These are phyloP conservation scores for Aphidius colemani DNA, from an alignment of 2,888 invertebrate genomes.

Conservation along the genomic window DNA sequence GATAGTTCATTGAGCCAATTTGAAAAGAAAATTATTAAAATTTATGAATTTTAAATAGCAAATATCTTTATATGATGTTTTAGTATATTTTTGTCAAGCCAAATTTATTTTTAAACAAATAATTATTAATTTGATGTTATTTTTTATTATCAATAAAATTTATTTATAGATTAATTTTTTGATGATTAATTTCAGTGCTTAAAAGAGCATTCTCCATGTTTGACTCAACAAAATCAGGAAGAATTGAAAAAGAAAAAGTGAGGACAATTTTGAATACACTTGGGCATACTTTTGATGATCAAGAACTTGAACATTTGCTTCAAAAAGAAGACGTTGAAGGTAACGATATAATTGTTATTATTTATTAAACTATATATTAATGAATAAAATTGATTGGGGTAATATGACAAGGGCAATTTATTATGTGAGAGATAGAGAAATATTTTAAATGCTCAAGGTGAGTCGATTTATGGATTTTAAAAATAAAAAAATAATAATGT, in stretches of 20 bases:
- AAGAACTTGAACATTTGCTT: conserved; percentile 76
- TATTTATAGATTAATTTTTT: conserved; percentile 15
- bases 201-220: conserved; percentile 84
- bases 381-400: no score
- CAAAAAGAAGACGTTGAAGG: conserved; percentile 77
- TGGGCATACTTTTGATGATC: conserved; percentile 79
- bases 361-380: background rate
- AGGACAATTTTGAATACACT: conserved; percentile 79
- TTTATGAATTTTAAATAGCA: conserved; percentile 3
- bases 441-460: conserved; percentile 10
- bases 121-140: conserved; percentile 19
- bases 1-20: background rate
- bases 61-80: conserved; percentile 27
- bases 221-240: conserved; percentile 78
- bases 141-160: conserved; percentile 26
- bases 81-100: conserved; percentile 23
- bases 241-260: conserved; percentile 80
- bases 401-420: conserved; percentile 28
- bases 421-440: conserved; percentile 21
- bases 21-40: background rate
- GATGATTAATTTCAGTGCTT: conserved; percentile 66
- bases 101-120: conserved; percentile 33
- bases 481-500: conserved; percentile 1
- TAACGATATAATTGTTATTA: conserved; percentile 48
- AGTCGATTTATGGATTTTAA: conserved; percentile 40